Conservation (phyloP, 2,888 invertebrate genomes). For the Myathropa florea region DNA sequence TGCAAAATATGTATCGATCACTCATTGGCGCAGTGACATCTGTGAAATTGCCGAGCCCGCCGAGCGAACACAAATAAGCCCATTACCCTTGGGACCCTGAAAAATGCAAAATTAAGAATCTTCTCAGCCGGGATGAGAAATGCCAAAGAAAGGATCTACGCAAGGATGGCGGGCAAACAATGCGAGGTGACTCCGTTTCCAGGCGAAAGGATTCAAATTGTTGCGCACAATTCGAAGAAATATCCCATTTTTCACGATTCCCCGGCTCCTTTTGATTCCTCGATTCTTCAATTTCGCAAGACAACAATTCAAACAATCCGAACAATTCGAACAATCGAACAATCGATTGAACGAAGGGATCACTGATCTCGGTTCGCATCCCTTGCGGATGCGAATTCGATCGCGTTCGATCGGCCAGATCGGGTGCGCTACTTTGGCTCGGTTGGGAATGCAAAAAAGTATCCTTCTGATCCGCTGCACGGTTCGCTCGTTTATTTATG, state of each 20-base stretch:
- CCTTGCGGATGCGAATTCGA: slow-evolving; percentile 7
- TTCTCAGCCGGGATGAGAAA: slow-evolving; percentile 61
- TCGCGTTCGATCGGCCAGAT: slow-evolving; percentile 34
- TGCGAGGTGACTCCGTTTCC: slow-evolving; percentile 65
- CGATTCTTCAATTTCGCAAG: slow-evolving; percentile 40
- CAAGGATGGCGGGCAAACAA: slow-evolving; percentile 31
- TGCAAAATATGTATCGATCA: slow-evolving; percentile 52
- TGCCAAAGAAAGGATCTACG: slow-evolving; percentile 45
- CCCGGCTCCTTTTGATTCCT: neutral
- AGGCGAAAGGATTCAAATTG: slow-evolving; percentile 72
- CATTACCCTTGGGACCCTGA: slow-evolving; percentile 35
- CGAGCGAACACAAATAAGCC: slow-evolving; percentile 12
- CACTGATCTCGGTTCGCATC: slow-evolving; percentile 42
- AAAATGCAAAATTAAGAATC: slow-evolving; percentile 68
- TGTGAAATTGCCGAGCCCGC: slow-evolving; percentile 58
- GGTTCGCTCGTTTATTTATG: slow-evolving; percentile 63
- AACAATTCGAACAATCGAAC: slow-evolving; percentile 9
- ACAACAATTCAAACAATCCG: slow-evolving; percentile 63
- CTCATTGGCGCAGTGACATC: slow-evolving; percentile 54
- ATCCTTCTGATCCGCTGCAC: neutral
- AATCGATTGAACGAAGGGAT: slow-evolving; percentile 44
- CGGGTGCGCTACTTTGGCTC: neutral
- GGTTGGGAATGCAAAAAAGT: neutral
- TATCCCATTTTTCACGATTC: slow-evolving; percentile 30
- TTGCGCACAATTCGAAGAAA: slow-evolving; percentile 58